These are phyloP conservation scores for Pimpla rufipes DNA, from an alignment of 2,888 invertebrate species.

Conservation along the genomic window DNA sequence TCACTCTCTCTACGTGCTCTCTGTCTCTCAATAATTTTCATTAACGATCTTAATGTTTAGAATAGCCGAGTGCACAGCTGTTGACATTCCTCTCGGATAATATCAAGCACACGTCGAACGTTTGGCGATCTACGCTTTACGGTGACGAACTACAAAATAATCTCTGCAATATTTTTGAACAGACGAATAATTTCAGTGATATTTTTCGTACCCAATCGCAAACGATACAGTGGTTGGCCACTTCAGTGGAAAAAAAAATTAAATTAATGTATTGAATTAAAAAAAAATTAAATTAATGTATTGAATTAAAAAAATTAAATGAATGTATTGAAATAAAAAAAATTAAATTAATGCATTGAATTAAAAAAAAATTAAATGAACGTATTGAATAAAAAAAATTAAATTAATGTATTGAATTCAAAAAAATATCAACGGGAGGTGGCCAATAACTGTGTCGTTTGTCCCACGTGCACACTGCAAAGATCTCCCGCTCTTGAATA, in stretches of 20 bases:
- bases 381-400: no score
- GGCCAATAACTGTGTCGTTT: slow-evolving; percentile 13
- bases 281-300: no score
- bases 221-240: slow-evolving; percentile 14
- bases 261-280: no score
- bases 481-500: background rate
- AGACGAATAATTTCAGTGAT: background rate
- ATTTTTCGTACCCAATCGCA: background rate
- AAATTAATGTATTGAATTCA: no score
- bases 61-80: slow-evolving; percentile 40
- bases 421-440: background rate
- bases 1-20: slow-evolving; percentile 15
- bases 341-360: no score
- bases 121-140: slow-evolving; percentile 7
- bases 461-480: background rate
- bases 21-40: slow-evolving; percentile 12
- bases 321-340: no score
- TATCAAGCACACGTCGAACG: background rate
- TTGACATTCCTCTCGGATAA: slow-evolving; percentile 17
- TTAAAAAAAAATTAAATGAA: no score
- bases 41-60: slow-evolving; percentile 56
- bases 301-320: no score
- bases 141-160: background rate
- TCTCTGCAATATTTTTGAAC: background rate
- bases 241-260: background rate